Evolutionary conservation across 2,888 invertebrate genomes (phyloP), one percentile per base, ranked within the genome.

Genomic region (Darwinula stevensoni): DNA sequence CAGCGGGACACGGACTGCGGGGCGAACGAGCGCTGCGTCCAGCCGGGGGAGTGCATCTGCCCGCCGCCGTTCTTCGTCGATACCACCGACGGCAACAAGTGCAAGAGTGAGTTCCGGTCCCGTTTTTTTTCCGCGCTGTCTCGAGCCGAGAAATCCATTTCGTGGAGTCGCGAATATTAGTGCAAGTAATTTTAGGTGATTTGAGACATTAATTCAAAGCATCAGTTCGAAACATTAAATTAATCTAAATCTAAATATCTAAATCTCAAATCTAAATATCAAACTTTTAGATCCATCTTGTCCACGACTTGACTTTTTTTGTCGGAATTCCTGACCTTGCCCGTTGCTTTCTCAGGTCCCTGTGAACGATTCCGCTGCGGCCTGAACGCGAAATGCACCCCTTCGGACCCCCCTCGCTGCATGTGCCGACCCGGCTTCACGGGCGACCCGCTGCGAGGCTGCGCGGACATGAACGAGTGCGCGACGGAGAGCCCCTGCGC

Each of bases 281-380:
- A 11, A n/a, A 29, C n/a, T 6, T n/a, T 16, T n/a, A 4, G 16
- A 12, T 12, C 17, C 15, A 12, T n/a, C 4, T 12, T 11, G 3
- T 22, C 22, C 16, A 28, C 14, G 14, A n/a, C 4, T n/a, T 9
- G 2, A 5, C 17, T 26, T 27, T 11, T 11, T 18, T 16, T 29
- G 12, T 14, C 12, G 17, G 6, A 2, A 11, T 4, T 11, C 16
- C n/a, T n/a, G n/a, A n/a, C n/a, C n/a, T n/a, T n/a, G n/a, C n/a
- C n/a, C n/a, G n/a, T n/a, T 17, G 16, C 14, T 15, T 13, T 30
- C 27, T 13, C 30, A 58, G 58, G 56, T 47, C 82, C 82, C 4
- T 84, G 82, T 48, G 78, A 84, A 50, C 61, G 80, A 36, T 78
- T 72, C 48, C 67, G 70, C 5, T 84, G 84, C 43, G 82, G 84